phyloP scores from a whole-genome alignment of 2,113 vertebrate genomes.

The Alouatta palliata region DNA sequence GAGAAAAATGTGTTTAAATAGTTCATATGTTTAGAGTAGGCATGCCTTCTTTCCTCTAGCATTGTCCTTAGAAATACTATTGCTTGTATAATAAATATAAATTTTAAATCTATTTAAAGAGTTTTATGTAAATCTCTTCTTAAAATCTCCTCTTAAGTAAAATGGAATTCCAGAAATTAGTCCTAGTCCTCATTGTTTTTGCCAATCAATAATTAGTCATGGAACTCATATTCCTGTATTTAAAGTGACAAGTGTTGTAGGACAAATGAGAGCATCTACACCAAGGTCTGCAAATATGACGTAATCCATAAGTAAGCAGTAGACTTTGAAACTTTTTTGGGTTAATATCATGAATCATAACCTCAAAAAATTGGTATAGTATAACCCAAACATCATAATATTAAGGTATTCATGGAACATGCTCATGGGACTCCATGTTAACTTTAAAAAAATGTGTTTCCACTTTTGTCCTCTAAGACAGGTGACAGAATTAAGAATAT shows the following conservation, averaged over 20 bases:
- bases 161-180: conserved; percentile 26
- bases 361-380: not conserved
- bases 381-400: not conserved
- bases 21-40: not conserved
- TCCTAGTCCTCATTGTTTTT: not conserved
- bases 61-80: not conserved
- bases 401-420: not conserved
- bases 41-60: not conserved
- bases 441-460: not conserved
- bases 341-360: not conserved
- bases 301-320: not conserved
- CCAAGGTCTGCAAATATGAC: not conserved
- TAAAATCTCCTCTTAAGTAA: not conserved
- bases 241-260: not conserved
- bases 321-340: not conserved
- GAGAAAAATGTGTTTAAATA: not conserved
- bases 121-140: not conserved
- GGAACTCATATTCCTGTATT: not conserved
- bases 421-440: not conserved
- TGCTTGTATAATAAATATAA: not conserved
- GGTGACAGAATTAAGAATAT: not conserved
- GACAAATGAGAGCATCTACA: not conserved
- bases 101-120: not conserved
- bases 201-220: not conserved
- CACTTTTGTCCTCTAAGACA: not conserved